A percentile compares a stretch with the other conserved stretches of the same genome.
phyloP scores from a whole-genome alignment of 1,140 invertebrate species.

The Atta cephalotes region DNA sequence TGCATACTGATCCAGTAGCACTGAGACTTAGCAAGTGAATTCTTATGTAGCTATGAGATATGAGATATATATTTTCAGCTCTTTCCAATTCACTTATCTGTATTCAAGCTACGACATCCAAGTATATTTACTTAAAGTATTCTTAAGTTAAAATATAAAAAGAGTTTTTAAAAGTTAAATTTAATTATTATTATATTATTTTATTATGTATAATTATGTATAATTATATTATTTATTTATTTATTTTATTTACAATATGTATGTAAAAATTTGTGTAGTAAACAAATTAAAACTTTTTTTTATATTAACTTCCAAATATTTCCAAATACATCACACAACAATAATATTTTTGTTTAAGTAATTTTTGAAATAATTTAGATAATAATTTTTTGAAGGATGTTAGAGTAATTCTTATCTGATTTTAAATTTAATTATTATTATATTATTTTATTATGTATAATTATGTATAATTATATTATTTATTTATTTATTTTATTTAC shows the following conservation, averaged over 20 bases:
- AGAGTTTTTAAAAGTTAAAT: not conserved
- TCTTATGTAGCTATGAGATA: not conserved
- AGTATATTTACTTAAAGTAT: not conserved
- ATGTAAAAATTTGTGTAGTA: not conserved
- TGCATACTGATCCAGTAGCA: constrained; percentile 19
- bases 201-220: not conserved
- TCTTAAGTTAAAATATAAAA: not conserved
- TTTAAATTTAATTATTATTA: constrained; percentile 5
- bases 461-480: not conserved
- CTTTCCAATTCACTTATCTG: not conserved
- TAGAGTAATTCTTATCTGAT: not conserved
- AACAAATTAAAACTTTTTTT: not conserved
- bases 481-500: not conserved
- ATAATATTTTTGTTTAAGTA: not conserved
- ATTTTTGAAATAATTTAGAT: not conserved
- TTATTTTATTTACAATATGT: not conserved
- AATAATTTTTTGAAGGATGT: not conserved
- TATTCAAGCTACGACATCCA: not conserved
- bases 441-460: not conserved
- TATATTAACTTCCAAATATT: not conserved
- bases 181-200: not conserved
- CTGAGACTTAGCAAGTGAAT: constrained; percentile 2
- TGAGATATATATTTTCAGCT: not conserved
- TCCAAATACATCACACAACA: not conserved
- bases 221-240: not conserved